Base-by-base conservation (phyloP, 2,113 vertebrate genomes). In the Suncus etruscus region DNA sequence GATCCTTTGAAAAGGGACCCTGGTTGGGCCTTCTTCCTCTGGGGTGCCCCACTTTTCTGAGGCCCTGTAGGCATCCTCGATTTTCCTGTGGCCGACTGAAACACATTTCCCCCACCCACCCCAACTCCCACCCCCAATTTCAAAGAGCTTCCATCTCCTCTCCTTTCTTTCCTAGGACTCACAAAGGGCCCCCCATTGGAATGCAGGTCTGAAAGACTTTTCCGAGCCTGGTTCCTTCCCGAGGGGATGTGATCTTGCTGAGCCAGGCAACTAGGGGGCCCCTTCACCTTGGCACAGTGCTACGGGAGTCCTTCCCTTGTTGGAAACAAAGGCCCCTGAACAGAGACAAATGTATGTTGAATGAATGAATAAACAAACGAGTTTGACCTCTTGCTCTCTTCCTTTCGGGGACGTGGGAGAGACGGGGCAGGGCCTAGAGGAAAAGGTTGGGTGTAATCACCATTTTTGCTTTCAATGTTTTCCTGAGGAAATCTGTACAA, bases 381-480 rank as follows among this genome's bases (percentile, higher is more conserved):
- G 39, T 86, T 92, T 95, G 91, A 94, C 92, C 87, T 81, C 48
- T 75, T 86, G 82, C 87, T 91, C 68, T 80, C 82, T 92, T 94
- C 94, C 91, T 94, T 91, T 83, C 29, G 69, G 90, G 70, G 90
- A 93, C 83, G 79, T 95, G 95, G 90, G 91, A 91, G 79, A 91
- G 54, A 54, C 18, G 70, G 92, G 87, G 94, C 89, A 85, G 87
- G 89, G 86, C 91, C n/a, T 1, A 88, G 91, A 94, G 94, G 90
- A 94, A 96, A 93, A 54, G 85, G 70, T 39, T 92, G 95, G 94
- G 87, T 91, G 89, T 87, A 87, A 96, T 85, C 75, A 77, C 83
- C 73, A 22, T 86, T 95, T 94, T 93, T 94, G 92, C 88, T 93
- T 90, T 94, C 86, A 90, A 16, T 91, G 89, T 93, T 93, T 96